Evolutionary conservation across 1,140 invertebrate genomes (phyloP).

Genomic region (Drosophila baimaii): DNA sequence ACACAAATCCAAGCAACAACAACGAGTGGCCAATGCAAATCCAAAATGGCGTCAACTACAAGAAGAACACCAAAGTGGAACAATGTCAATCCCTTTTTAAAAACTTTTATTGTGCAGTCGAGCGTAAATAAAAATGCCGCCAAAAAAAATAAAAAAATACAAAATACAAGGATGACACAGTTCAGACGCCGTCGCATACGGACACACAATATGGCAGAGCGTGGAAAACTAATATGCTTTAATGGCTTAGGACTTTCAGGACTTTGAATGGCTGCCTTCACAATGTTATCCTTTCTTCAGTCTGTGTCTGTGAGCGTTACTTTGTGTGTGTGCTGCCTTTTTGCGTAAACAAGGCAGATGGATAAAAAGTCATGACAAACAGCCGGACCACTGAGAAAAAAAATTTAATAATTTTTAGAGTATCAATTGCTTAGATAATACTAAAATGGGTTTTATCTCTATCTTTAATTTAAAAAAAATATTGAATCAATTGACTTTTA

Average conservation of each 20-base stretch:
- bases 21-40: constrained; percentile 50
- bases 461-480: too few relatives aligned
- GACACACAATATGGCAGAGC: constrained; percentile 40
- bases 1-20: constrained; percentile 26
- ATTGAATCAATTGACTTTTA: too few relatives aligned
- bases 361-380: constrained; percentile 62
- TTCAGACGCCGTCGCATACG: neutral
- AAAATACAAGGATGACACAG: constrained; percentile 18
- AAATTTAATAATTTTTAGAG: neutral
- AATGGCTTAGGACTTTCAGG: constrained; percentile 79
- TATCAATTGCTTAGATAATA: too few relatives aligned
- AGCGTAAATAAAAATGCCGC: constrained; percentile 67
- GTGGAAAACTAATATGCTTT: constrained; percentile 79
- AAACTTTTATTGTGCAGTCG: constrained; percentile 76
- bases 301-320: constrained; percentile 14
- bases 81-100: constrained; percentile 66
- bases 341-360: constrained; percentile 73
- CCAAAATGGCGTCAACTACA: constrained; percentile 65
- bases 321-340: constrained; percentile 33
- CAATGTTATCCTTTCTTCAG: constrained; percentile 73
- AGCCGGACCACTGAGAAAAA: constrained; percentile 15
- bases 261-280: constrained; percentile 74
- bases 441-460: too few relatives aligned
- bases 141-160: constrained; percentile 66
- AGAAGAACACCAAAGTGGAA: constrained; percentile 22